These are phyloP conservation scores for Eudorcas thomsonii DNA, from an alignment of 2,113 vertebrate species.

Conservation along the genomic window DNA sequence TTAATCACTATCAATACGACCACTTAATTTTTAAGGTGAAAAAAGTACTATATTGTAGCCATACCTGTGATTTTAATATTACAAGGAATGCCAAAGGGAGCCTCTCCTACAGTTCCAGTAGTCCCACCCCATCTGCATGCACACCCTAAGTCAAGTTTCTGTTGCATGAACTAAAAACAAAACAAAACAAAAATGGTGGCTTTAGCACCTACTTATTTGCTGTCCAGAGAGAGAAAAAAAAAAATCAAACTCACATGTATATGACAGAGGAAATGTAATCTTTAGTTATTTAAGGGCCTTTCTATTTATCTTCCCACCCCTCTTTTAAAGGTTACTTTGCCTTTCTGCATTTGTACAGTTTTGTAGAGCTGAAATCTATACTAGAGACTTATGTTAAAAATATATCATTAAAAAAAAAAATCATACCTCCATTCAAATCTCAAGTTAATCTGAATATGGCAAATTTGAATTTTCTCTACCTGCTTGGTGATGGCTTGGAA, in stretches of 20 bases:
- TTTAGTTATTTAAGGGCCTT: constrained; percentile 7
- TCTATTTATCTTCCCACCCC: constrained; percentile 22
- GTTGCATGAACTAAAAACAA: constrained; percentile 87
- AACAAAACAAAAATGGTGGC: constrained; percentile 71
- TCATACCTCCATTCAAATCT: neutral
- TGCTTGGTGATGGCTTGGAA: constrained; percentile 90
- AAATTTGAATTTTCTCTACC: constrained; percentile 79
- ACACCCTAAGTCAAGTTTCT: constrained; percentile 86
- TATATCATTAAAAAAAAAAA: constrained; percentile 31
- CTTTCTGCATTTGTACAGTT: constrained; percentile 20
- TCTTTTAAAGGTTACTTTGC: constrained; percentile 26
- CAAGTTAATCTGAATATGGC: neutral
- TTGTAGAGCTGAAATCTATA: constrained; percentile 3
- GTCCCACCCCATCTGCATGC: constrained; percentile 88
- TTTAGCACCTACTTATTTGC: constrained; percentile 68
- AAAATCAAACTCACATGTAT: constrained; percentile 50
- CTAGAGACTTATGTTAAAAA: neutral
- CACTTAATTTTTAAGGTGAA: constrained; percentile 61
- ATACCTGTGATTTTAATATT: constrained; percentile 96
- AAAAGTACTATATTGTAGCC: constrained; percentile 43
- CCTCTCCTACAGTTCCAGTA: constrained; percentile 88
- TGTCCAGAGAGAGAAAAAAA: constrained; percentile 41
- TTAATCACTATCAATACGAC: constrained; percentile 17
- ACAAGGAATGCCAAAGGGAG: constrained; percentile 93
- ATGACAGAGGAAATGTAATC: constrained; percentile 34